Evolutionary conservation across 2,888 invertebrate species (phyloP), one percentile per base, ranked within the genome.

Genomic region (Epiblema foenella): DNA sequence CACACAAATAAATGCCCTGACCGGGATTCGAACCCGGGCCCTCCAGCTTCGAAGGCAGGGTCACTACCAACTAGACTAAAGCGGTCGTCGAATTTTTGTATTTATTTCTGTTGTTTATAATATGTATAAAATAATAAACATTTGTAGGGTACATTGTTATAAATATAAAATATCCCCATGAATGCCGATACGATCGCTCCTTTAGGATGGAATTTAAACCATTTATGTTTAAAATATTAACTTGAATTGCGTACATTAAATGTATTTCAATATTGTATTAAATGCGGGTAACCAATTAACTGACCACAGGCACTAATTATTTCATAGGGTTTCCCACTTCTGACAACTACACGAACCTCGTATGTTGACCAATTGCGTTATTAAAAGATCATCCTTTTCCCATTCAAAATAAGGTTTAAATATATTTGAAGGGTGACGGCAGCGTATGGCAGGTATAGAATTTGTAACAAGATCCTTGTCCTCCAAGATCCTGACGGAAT

Each of bases 291-390:
- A 39, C 9, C 18, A 64, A 65, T 69, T 65, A 58, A 51, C 33
- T 24, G 1, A 52, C 64, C 64, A 18, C 64, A 69, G 49, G 17
- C 66, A 24, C 20, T 63, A 58, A 69, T 69, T 69, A 52, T 65
- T 69, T 59, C 64, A 59, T n/a, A 42, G 69, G 69, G 58, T 69
- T 69, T 60, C 56, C 69, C 69, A 29, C 15, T 20, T 18, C 20
- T 18, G 18, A 3, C 15, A 51, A 46, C 12, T 64, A 4, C 15
- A 15, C 9, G 5, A n/a, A 52, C 15, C 64, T 64, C 52, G 15
- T 63, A 52, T 63, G 15, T 20, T 37, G 0, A 9, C 20, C 15
- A 2, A 15, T 4, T 52, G 11, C 11, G 9, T 20, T 20, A 37
- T 15, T 39, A 24, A 18, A 64, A 20, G 9, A 52, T 39, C 12